Base-by-base conservation (phyloP, 2,888 invertebrate species). In the Limnephilus auricula region DNA sequence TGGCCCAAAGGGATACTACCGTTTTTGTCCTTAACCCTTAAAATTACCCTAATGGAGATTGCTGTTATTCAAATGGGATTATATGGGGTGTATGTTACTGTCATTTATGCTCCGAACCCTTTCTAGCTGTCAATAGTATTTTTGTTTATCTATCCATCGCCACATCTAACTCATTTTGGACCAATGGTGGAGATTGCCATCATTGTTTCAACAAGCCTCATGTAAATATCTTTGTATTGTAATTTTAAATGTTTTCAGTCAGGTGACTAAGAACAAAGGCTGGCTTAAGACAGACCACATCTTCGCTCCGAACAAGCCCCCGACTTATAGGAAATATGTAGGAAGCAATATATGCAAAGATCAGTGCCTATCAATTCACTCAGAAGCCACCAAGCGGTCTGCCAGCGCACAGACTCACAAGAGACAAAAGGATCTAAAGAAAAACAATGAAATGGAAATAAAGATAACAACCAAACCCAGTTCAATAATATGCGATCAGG, bases 401-500 rank as follows among this genome's bases (percentile, higher is more conserved):
- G 78, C 31, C n/a, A 50, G 86, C 50, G 50, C 45, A 12, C 45
- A 86, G 32, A 31, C 30, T 50, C 18, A 31, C 31, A 88, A 88
- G 78, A 32, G 87, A 34, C 87, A 31, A 34, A 79, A 88, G 25
- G 31, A 78, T 32, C 31, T 13, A 32, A 45, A n/a, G 13, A 78
- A 88, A 31, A 88, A 79, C 37, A 65, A n/a, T 25, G 87, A 88
- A 34, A 88, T 88, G 87, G 87, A 88, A 79, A 88, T 88, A 18
- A 88, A 88, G n/a, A 88, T 88, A 25, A 88, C 87, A 13, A 88
- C 87, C 25, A 88, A 88, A 88, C 87, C 87, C n/a, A 88, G 25
- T 78, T 88, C 87, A 12, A 34, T 34, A 12, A 32, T 65, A n/a
- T 13, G 31, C 30, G 87, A 88, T 78, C 87, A 88, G 32, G 87